phyloP scores from a whole-genome alignment of 2,888 invertebrate species.

The Cheilosia variabilis region DNA sequence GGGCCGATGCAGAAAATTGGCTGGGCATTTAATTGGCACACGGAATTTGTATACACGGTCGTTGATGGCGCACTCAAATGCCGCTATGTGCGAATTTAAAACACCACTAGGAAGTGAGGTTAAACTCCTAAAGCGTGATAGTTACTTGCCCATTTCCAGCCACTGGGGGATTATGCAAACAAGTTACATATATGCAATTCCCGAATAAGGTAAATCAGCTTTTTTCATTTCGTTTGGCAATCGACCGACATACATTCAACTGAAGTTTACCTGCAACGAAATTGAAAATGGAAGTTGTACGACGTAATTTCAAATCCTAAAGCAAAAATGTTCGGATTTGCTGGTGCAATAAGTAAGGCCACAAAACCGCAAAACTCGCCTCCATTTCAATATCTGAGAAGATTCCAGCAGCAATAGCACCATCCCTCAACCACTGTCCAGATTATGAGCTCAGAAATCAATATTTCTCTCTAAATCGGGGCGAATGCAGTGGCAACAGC shows the following conservation, averaged over 20 bases:
- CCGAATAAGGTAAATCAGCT: constrained; percentile 47
- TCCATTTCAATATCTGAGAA: constrained; percentile 54
- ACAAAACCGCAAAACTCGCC: constrained; percentile 51
- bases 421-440: constrained; percentile 51
- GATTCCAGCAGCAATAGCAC: background rate
- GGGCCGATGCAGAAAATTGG: too few relatives aligned
- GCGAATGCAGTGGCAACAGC: constrained; percentile 35
- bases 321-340: constrained; percentile 40
- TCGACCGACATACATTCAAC: constrained; percentile 30
- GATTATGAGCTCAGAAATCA: constrained; percentile 62
- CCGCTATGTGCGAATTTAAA: background rate
- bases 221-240: constrained; percentile 49
- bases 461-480: constrained; percentile 49
- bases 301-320: constrained; percentile 31
- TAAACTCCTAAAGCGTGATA: constrained; percentile 21
- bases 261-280: constrained; percentile 47
- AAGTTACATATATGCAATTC: constrained; percentile 31
- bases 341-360: constrained; percentile 33
- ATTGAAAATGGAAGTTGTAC: constrained; percentile 46
- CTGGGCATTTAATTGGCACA: too few relatives aligned
- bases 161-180: constrained; percentile 60
- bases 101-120: constrained; percentile 18
- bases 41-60: background rate
- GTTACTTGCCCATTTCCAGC: constrained; percentile 43
- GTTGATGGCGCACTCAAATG: background rate